Conservation (phyloP, 2,888 invertebrate species). For the Ormyrus labotus region DNA sequence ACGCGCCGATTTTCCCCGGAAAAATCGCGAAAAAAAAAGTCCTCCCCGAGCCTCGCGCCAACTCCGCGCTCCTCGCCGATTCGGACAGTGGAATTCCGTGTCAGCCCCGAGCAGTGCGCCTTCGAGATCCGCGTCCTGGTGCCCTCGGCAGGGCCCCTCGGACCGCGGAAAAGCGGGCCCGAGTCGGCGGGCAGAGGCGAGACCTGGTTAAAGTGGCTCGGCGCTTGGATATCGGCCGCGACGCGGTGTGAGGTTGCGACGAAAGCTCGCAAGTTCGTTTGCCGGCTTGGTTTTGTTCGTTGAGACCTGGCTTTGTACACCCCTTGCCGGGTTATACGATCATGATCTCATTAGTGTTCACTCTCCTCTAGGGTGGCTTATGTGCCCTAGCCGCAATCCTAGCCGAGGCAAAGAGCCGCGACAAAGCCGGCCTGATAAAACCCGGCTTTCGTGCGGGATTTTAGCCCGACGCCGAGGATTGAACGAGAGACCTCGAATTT, state of each 20-base stretch:
- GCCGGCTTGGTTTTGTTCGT: conserved; percentile 12
- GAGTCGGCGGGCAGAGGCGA: neutral
- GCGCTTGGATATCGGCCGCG: neutral
- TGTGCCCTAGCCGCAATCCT: conserved; percentile 66
- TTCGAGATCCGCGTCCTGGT: neutral
- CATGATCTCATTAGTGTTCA: conserved; percentile 71
- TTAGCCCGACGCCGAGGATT: neutral
- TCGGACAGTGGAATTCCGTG: neutral
- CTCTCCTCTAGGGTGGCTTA: conserved; percentile 68
- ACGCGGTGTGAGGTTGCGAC: neutral
- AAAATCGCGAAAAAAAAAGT: neutral
- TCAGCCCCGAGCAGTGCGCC: neutral
- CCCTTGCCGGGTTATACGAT: conserved; percentile 69
- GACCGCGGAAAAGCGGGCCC: neutral
- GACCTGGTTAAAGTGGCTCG: neutral
- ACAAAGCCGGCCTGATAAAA: conserved; percentile 36
- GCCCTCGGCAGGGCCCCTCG: neutral
- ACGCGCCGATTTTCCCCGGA: too few relatives aligned
- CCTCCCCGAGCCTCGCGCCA: neutral
- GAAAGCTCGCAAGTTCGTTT: neutral
- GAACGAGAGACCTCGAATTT: conserved; percentile 23
- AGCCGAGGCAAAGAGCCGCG: conserved; percentile 1
- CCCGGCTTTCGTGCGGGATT: conserved; percentile 18
- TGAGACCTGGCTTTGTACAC: conserved; percentile 63
- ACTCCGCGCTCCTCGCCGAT: neutral